Percentiles rank a stretch among this genome's conserved stretches.
These are phyloP conservation scores for Drosophila lutescens DNA, from an alignment of 2,888 invertebrate species.

Conservation along the genomic window DNA sequence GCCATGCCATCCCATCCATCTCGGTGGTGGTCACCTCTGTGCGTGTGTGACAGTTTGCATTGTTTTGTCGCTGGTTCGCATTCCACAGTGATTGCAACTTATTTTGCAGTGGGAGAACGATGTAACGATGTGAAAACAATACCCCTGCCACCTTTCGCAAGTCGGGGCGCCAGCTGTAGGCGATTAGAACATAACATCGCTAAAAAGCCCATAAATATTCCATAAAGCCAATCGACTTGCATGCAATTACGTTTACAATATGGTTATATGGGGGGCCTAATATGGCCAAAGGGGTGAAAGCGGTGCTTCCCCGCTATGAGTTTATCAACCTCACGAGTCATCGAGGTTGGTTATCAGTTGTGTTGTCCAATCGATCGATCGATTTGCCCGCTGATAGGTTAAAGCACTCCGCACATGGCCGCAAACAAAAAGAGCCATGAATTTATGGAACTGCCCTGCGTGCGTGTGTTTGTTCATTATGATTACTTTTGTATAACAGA, in stretches of 20 bases:
- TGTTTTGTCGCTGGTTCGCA: slow-evolving; percentile 37
- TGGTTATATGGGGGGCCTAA: slow-evolving; percentile 12
- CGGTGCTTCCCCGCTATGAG: slow-evolving; percentile 29
- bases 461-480: slow-evolving; percentile 35
- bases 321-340: slow-evolving; percentile 70
- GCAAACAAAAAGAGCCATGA: slow-evolving; percentile 32
- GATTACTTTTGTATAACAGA: slow-evolving; percentile 38
- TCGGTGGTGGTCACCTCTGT: slow-evolving; percentile 29
- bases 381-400: slow-evolving; percentile 71
- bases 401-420: slow-evolving; percentile 46
- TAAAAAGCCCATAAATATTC: slow-evolving; percentile 65
- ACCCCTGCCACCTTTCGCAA: not conserved
- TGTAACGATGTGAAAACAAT: not conserved
- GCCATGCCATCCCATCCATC: slow-evolving; percentile 16
- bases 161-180: slow-evolving; percentile 34
- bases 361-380: slow-evolving; percentile 69
- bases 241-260: slow-evolving; percentile 66
- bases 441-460: slow-evolving; percentile 11
- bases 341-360: slow-evolving; percentile 67
- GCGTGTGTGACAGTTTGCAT: slow-evolving; percentile 30
- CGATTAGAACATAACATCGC: slow-evolving; percentile 32
- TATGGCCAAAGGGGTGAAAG: not conserved
- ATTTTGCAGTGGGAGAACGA: slow-evolving; percentile 21
- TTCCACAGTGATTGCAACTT: slow-evolving; percentile 37
- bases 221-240: slow-evolving; percentile 67